These are phyloP conservation scores for Xylota segnis DNA, from an alignment of 2,888 invertebrate species.

Conservation along the genomic window DNA sequence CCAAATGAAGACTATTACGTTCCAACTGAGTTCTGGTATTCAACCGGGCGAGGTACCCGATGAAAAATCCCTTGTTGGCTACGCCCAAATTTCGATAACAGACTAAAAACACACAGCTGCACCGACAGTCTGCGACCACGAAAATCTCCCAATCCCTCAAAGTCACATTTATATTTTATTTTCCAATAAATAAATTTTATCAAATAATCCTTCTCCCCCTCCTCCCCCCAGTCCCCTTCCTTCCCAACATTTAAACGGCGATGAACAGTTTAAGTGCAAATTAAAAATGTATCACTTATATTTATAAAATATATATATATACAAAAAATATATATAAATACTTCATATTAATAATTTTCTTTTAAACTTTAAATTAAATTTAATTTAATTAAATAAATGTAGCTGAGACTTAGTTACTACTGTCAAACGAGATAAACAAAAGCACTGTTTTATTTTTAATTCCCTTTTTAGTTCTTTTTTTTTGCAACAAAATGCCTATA, in stretches of 20 bases:
- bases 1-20: slow-evolving; percentile 91
- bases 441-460: slow-evolving; percentile 63
- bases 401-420: slow-evolving; percentile 73
- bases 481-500: slow-evolving; percentile 67
- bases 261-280: slow-evolving; percentile 67
- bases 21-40: slow-evolving; percentile 91
- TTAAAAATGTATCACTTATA: slow-evolving; percentile 70
- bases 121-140: slow-evolving; percentile 34
- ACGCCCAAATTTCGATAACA: slow-evolving; percentile 98
- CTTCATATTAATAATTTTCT: slow-evolving; percentile 58
- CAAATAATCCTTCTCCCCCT: slow-evolving; percentile 11
- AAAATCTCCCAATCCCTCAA: slow-evolving; percentile 35
- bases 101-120: slow-evolving; percentile 86
- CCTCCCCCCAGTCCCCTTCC: slow-evolving; percentile 8
- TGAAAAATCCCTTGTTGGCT: slow-evolving; percentile 97
- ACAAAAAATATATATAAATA: slow-evolving; percentile 67
- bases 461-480: slow-evolving; percentile 34
- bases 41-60: slow-evolving; percentile 93
- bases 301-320: slow-evolving; percentile 66
- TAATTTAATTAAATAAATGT: slow-evolving; percentile 76
- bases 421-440: slow-evolving; percentile 54
- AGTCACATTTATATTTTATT: slow-evolving; percentile 58
- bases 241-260: slow-evolving; percentile 44
- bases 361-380: slow-evolving; percentile 57
- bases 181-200: slow-evolving; percentile 60